These are phyloP conservation scores for Acanthurus lineatus DNA, from an alignment of 2,797 vertebrate species.

Conservation along the genomic window DNA sequence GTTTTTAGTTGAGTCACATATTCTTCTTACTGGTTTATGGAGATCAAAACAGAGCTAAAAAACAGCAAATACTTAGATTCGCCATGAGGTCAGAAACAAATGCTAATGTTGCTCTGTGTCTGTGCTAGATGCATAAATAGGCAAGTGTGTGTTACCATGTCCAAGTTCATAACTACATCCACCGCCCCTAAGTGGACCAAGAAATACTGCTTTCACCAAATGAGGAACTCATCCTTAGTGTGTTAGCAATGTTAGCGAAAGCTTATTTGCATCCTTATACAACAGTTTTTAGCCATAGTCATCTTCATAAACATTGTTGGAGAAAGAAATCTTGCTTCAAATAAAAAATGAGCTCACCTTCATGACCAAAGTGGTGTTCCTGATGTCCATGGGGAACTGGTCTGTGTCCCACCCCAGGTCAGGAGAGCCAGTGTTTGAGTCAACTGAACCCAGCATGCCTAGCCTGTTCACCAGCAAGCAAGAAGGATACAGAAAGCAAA, in stretches of 20 bases:
- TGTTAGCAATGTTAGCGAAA: too few relatives aligned
- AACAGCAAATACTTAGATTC: neutral
- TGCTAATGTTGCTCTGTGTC: neutral
- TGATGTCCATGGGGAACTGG: conserved; percentile 85
- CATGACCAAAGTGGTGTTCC: conserved; percentile 81
- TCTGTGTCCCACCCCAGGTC: conserved; percentile 84
- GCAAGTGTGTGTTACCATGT: neutral
- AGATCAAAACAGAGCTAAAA: neutral
- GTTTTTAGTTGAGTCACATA: neutral
- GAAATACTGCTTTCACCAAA: too few relatives aligned
- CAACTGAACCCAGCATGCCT: conserved; percentile 83
- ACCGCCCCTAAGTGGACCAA: too few relatives aligned
- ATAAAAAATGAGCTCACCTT: conserved; percentile 64
- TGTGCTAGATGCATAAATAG: neutral
- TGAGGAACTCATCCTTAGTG: too few relatives aligned
- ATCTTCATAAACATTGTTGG: neutral
- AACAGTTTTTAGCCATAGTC: neutral
- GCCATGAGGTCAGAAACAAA: too few relatives aligned
- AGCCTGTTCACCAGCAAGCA: conserved; percentile 64
- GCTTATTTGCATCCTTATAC: too few relatives aligned
- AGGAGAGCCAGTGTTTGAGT: conserved; percentile 82
- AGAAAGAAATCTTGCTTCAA: neutral
- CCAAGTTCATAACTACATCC: too few relatives aligned
- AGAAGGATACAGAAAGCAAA: neutral
- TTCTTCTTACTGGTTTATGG: neutral